Evolutionary conservation across 1,140 invertebrate genomes (phyloP), one percentile per base, ranked within the genome.

Genomic region (Orchesella cincta): DNA sequence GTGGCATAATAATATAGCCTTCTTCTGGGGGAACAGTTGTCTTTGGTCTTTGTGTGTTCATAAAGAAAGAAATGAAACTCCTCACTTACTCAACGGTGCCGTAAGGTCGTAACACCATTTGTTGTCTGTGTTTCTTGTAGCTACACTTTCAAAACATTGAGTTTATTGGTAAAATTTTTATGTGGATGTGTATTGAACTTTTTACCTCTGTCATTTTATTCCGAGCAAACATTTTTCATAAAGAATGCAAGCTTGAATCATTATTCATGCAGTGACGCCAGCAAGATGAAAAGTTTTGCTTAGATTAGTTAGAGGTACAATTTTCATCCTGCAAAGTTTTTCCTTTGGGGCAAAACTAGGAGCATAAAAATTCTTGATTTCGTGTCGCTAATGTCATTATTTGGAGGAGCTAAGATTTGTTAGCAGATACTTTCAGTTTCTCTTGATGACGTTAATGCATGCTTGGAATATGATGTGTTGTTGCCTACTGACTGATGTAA

Each of bases 51-150:
- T 18, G n/a, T n/a, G n/a, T n/a, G n/a, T n/a, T n/a, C n/a, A n/a
- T n/a, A n/a, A n/a, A n/a, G n/a, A n/a, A n/a, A n/a, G n/a, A n/a
- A n/a, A n/a, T n/a, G n/a, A n/a, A n/a, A n/a, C n/a, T n/a, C n/a
- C n/a, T n/a, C n/a, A n/a, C n/a, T n/a, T n/a, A n/a, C n/a, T n/a
- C n/a, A n/a, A n/a, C n/a, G 33, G 31, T 67, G 29, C 26, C 29
- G 29, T 31, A 67, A 23, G 62, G 62, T 67, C 62, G 62, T 67
- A 67, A 67, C 62, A 67, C 31, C 62, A 67, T 67, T 67, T 31
- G 62, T 67, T 67, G 28, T 46, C 39, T 46, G 20, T 46, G 20
- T 46, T 20, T 46, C 20, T 46, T 20, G 20, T 46, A 46, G 39
- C 8, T 20, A 12, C 39, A 8, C 8, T 46, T 46, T 8, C 39